Percentiles rank a stretch among this genome's conserved stretches.
These are phyloP conservation scores for Chromoteleia sp. DNA, from an alignment of 2,888 invertebrate species.

Conservation along the genomic window DNA sequence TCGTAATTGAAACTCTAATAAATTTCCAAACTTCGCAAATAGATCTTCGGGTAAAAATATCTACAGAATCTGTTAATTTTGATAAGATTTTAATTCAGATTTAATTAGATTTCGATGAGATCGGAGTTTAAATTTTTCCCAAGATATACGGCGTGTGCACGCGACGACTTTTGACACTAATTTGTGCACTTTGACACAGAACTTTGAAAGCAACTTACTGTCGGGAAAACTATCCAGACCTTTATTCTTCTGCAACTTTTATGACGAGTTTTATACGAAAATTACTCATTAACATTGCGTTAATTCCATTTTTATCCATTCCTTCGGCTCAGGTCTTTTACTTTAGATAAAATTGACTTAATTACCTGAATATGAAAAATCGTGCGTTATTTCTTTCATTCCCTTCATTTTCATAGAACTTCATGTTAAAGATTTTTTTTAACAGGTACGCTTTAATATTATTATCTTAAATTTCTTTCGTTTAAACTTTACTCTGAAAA, in stretches of 20 bases:
- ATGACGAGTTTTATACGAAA: constrained; percentile 45
- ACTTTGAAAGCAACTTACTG: constrained; percentile 66
- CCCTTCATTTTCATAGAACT: not conserved
- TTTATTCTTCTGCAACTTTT: constrained; percentile 56
- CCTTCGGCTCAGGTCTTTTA: constrained; percentile 44
- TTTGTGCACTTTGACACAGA: constrained; percentile 50
- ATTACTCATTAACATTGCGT: constrained; percentile 46
- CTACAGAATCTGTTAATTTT: too few relatives aligned
- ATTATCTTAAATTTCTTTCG: not conserved
- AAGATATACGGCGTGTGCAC: constrained; percentile 5
- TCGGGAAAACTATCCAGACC: constrained; percentile 51
- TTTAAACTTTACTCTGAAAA: too few relatives aligned
- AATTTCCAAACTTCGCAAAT: too few relatives aligned
- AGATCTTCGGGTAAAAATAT: too few relatives aligned
- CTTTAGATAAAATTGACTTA: constrained; percentile 56
- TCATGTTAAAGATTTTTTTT: too few relatives aligned
- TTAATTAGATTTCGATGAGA: not conserved
- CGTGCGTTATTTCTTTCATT: constrained; percentile 41
- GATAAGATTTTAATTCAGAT: not conserved
- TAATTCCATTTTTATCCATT: constrained; percentile 64
- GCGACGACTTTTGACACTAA: constrained; percentile 26
- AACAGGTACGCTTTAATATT: not conserved
- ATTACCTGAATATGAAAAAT: constrained; percentile 65
- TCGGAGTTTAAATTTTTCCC: not conserved
- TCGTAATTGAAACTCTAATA: too few relatives aligned